Evolutionary conservation across 2,113 vertebrate genomes (phyloP), one percentile per base, ranked within the genome.

Genomic region (Myodes glareolus): DNA sequence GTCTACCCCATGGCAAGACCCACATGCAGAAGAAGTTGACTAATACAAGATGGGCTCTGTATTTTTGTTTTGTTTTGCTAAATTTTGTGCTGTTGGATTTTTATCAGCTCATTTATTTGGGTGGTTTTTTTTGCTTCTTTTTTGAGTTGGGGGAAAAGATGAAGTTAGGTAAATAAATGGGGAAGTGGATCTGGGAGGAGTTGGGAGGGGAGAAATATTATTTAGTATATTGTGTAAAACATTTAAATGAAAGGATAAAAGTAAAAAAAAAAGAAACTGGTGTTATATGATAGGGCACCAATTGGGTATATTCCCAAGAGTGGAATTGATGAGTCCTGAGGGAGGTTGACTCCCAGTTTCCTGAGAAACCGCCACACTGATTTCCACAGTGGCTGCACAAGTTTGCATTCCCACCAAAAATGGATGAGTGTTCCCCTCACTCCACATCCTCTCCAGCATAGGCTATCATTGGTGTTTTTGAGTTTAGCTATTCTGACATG

Each of bases 1-100:
- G 0, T 58, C 23, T 2, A 42, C 4, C 13, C 72, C 21, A 75
- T 0, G 21, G 25, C n/a, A 84, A 65, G n/a, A 8, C n/a, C 14
- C 58, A 63, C n/a, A 39, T 16, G 1, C 14, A 63, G 14, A 42
- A 63, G n/a, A 10, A 42, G 58, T 29, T 84, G 58, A 13, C 7
- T 3, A 63, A 45, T 63, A 42, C 58, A 63, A 84, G 36, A 63
- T 84, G 1, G 2, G 25, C 27, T 63, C 4, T 14, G 16, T 29
- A 25, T 39, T 27, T 47, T 52, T 78, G 7, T 12, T 82, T 58
- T 16, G 0, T 63, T 63, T 63, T 63, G n/a, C 2, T 31, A 27
- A 31, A 45, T 31, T 42, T 42, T 42, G 58, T 84, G 14, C 14
- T 63, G 42, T 31, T 84, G n/a, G 23, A 65, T 84, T 42, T 45